Evolutionary conservation across 2,113 vertebrate species (phyloP), one percentile per base, ranked within the genome.

Genomic region (Esox niger): DNA sequence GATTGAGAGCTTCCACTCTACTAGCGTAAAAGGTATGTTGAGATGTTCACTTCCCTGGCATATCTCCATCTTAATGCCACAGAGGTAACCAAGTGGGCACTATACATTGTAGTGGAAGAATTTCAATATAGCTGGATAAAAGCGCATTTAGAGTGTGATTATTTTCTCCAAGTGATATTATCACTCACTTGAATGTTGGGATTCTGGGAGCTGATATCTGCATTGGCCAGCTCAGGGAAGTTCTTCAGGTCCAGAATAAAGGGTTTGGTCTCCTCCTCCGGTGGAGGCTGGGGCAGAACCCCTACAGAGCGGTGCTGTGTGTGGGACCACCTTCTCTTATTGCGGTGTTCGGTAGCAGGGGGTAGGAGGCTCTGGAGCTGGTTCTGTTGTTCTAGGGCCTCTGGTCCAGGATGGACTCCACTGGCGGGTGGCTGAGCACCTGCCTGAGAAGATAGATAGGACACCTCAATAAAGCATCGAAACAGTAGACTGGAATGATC

Each of bases 101-200:
- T 15, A 43, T 15, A 43, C 38, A 43, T 43, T 43, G 38, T 43
- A 43, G 11, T 4, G 13, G 38, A 43, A 15, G 38, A 43, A 15
- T 43, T 43, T 43, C 38, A 43, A 43, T 17, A 15, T 4, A 43
- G 17, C 13, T 10, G 17, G 15, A 11, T 15, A 17, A 17, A 43
- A 43, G 11, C 13, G 11, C 35, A 15, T 38, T 38, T 9, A 38
- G 35, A 38, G 35, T 38, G 13, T 13, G 35, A 38, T 2, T 38
- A 13, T 38, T 0, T 38, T 38, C 15, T 43, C 38, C 38, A 43
- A 10, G 10, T 61, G n/a, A 7, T 33, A 43, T 4, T 25, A 10
- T 1, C 21, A 33, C 88, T 81, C 57, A 96, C 95, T 93, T 97
- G 96, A 83, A 97, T 97, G 61, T 95, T 95, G 35, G 96, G 95